These are phyloP conservation scores for Dinomys branickii DNA, from an alignment of 2,113 vertebrate genomes.

Conservation along the genomic window DNA sequence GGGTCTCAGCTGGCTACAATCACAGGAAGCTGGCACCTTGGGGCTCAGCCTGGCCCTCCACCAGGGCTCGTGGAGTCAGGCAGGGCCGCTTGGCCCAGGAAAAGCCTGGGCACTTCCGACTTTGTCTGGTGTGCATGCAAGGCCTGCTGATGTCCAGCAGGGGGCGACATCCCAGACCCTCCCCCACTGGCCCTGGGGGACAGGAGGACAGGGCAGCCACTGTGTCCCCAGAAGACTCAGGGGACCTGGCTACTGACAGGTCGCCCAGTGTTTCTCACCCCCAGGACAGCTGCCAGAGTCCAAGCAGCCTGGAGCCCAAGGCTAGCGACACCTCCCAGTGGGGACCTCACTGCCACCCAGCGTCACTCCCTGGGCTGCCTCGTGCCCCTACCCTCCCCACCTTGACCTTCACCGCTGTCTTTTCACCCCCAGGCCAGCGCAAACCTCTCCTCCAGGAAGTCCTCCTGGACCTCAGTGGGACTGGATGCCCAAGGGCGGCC, in stretches of 20 bases:
- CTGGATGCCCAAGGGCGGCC: background rate
- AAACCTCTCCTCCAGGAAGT: background rate
- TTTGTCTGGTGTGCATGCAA: background rate
- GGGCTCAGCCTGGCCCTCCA: background rate
- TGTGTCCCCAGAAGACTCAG: background rate
- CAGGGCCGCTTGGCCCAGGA: accelerated
- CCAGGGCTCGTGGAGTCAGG: accelerated
- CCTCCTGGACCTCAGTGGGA: background rate
- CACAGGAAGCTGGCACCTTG: background rate
- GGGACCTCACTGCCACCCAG: background rate
- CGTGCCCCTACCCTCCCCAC: background rate
- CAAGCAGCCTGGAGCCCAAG: background rate
- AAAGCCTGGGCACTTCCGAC: accelerated
- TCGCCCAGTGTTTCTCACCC: background rate
- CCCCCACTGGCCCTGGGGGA: background rate
- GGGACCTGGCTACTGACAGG: background rate
- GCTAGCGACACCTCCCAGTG: background rate
- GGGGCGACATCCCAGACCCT: background rate
- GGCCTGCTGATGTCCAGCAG: background rate
- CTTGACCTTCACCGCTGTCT: accelerated
- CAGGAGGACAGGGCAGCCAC: background rate
- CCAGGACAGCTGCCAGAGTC: background rate
- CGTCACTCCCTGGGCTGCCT: background rate
- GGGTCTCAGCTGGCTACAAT: accelerated
- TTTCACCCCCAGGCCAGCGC: background rate